Evolutionary conservation across 2,113 vertebrate species (phyloP), one percentile per base, ranked within the genome.

Genomic region (Paratilapia polleni): DNA sequence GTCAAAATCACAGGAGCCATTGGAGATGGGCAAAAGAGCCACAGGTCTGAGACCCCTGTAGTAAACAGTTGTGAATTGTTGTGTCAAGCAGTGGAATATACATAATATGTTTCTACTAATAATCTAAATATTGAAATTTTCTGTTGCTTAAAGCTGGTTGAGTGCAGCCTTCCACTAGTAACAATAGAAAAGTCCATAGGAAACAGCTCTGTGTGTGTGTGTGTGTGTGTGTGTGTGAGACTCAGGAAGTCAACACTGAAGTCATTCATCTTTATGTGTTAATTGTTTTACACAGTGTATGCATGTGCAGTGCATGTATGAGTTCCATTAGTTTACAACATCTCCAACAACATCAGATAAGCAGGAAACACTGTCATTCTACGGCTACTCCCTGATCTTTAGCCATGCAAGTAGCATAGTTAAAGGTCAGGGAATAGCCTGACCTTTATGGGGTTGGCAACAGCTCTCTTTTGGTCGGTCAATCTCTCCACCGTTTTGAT

Each of bases 321-420:
- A 68, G 36, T 64, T 14, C 15, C 1, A 47, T 24, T n/a, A 58
- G 38, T 70, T 59, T 28, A 58, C 22, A 77, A 26, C 24, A 28
- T 31, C 49, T 77, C 36, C 7, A 1, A 57, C 22, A n/a, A 28
- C 26, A 36, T 41, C 11, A 41, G 19, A 64, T 31, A 47, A 62
- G 43, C 80, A 82, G 77, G 47, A 79, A 63, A 54, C 47, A 0
- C 14, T 9, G 13, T 78, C 9, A 22, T 3, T 52, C 26, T 52
- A 62, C 63, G 20, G 28, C 56, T 34, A 11, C 31, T 78, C 61
- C 77, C 77, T 78, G 77, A 49, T 31, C 20, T 61, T 52, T 22
- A 52, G 14, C 11, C 38, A 60, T 0, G n/a, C n/a, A 0, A 15
- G 22, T 26, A 24, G 34, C 0, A 1, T 58, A 28, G 52, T 2